phyloP scores from a whole-genome alignment of 2,797 vertebrate species.

The Micromesistius poutassou region DNA sequence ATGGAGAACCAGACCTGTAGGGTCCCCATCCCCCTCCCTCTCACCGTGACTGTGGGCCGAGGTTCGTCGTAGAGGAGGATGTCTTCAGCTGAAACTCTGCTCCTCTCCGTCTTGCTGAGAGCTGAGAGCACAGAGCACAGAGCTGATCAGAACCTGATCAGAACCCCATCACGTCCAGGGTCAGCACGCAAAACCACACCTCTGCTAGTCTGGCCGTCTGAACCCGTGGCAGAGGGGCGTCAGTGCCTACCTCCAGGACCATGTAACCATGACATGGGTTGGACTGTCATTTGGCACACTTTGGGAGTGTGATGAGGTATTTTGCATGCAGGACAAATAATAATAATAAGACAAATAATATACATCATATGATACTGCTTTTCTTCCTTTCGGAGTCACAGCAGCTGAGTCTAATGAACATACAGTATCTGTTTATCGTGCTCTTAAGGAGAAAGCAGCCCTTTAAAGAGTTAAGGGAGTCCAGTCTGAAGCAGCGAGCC shows the following conservation, averaged over 20 bases:
- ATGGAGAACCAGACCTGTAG: no score
- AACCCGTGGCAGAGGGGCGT: no score
- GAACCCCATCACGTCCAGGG: no score
- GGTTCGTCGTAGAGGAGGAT: constrained; percentile 78
- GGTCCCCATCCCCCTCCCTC: constrained; percentile 21
- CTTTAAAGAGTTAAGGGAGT: not conserved
- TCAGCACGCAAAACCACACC: no score
- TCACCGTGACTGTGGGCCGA: constrained; percentile 81
- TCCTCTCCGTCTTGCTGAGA: constrained; percentile 74
- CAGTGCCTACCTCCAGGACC: no score
- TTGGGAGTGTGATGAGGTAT: not conserved
- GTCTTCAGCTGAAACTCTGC: constrained; percentile 80
- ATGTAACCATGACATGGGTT: not conserved
- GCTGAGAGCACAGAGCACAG: constrained; percentile 57
- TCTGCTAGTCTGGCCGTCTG: no score
- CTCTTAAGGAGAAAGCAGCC: not conserved
- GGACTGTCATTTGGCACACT: not conserved
- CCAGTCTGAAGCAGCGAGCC: constrained; percentile 16
- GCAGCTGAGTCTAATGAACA: not conserved
- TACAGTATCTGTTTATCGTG: not conserved
- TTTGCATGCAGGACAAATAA: not conserved
- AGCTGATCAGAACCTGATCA: constrained; percentile 2
- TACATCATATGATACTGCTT: no score
- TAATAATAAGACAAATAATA: no score
- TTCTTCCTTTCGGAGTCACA: no score